Evolutionary conservation across 2,888 invertebrate species (phyloP).

Genomic region (Ischnura elegans): DNA sequence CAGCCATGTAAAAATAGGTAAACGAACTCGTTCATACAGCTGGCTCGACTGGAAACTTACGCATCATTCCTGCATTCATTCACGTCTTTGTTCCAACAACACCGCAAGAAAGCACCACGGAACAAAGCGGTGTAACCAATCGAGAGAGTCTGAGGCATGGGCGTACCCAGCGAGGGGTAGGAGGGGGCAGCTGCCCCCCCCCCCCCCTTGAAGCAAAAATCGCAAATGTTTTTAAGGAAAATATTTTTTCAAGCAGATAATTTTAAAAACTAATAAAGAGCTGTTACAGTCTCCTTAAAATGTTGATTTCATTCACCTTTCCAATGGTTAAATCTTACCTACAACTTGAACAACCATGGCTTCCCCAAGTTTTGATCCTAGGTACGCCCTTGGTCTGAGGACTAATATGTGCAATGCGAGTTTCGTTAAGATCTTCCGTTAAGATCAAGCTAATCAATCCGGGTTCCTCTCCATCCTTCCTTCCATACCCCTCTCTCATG

Average conservation of each 20-base stretch:
- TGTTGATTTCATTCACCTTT: neutral
- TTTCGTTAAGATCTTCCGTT: neutral
- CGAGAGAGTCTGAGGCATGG: neutral
- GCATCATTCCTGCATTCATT: too few species aligned
- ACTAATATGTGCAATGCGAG: constrained; percentile 60
- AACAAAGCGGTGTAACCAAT: neutral
- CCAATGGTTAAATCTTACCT: too few species aligned
- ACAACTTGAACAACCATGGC: too few species aligned
- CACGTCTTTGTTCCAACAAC: too few species aligned
- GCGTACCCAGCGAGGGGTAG: constrained; percentile 48
- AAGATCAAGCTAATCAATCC: neutral
- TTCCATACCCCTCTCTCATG: too few species aligned
- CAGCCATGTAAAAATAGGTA: too few species aligned
- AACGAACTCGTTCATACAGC: too few species aligned
- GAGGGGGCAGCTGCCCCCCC: neutral
- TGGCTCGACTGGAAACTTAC: too few species aligned
- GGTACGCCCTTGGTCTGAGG: constrained; percentile 52
- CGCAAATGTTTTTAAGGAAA: too few species aligned
- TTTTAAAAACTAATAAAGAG: neutral
- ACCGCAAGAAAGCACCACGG: neutral
- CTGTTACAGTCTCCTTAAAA: too few species aligned
- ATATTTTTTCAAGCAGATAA: too few species aligned
- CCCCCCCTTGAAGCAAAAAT: too few species aligned
- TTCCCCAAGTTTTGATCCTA: neutral
- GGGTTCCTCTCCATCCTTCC: neutral